phyloP scores from a whole-genome alignment of 2,113 vertebrate genomes.

The Pomatostomus ruficeps region DNA sequence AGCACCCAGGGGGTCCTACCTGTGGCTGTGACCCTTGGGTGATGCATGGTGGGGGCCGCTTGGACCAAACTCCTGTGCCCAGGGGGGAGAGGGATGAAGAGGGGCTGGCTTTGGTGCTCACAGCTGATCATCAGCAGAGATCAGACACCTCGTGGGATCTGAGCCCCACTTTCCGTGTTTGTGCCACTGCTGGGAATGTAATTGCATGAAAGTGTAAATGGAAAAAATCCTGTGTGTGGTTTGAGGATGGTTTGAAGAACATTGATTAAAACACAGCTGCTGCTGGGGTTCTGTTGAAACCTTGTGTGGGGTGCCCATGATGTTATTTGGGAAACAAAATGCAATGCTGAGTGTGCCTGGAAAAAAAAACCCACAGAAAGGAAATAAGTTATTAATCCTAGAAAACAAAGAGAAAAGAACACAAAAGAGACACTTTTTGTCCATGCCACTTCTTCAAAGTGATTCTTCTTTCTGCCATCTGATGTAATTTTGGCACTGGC shows the following conservation, averaged over 20 bases:
- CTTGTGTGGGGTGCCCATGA: neutral
- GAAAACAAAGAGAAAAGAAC: neutral
- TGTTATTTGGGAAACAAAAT: neutral
- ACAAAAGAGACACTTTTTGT: neutral
- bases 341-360: neutral
- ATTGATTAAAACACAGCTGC: neutral
- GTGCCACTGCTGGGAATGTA: neutral
- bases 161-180: neutral
- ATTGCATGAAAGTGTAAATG: neutral
- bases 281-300: neutral
- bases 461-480: neutral
- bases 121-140: neutral
- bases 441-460: neutral
- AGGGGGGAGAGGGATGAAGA: too few species aligned
- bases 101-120: neutral
- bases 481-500: neutral
- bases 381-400: neutral
- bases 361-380: neutral
- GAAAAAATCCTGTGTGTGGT: neutral
- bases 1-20: neutral
- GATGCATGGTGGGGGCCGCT: neutral
- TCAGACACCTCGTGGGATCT: neutral
- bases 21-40: neutral
- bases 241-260: neutral
- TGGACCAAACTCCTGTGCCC: neutral